These are phyloP conservation scores for Ethmia dodecea DNA, from an alignment of 2,888 invertebrate species.

Conservation along the genomic window DNA sequence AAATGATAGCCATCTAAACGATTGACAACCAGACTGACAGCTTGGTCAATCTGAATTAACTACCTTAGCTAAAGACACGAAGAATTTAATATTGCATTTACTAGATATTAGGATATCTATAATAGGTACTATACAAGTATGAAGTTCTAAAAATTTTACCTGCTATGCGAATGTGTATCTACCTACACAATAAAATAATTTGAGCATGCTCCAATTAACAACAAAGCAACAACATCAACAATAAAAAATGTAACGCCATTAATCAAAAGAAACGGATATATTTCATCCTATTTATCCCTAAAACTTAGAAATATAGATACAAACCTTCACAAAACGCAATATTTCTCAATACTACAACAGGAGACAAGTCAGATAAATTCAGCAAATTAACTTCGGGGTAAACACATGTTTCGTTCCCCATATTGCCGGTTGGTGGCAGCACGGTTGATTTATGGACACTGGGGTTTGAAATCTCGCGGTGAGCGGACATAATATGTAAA, in stretches of 20 bases:
- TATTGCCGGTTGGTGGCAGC: conserved; percentile 71
- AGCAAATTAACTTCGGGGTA: conserved; percentile 75
- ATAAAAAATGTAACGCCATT: too few species aligned
- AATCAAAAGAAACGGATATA: too few species aligned
- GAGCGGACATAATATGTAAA: conserved; percentile 35
- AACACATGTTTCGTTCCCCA: conserved; percentile 74
- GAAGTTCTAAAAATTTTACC: too few species aligned
- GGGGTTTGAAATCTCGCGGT: conserved; percentile 41
- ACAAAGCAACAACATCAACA: too few species aligned
- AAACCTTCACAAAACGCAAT: conserved; percentile 45
- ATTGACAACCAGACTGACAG: conserved; percentile 15
- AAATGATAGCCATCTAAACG: conserved; percentile 26
- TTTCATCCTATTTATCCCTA: too few species aligned
- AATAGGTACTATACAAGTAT: too few species aligned
- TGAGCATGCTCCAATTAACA: too few species aligned
- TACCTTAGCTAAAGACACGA: conserved; percentile 1
- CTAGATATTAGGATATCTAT: too few species aligned
- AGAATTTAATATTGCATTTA: too few species aligned
- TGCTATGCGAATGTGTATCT: too few species aligned
- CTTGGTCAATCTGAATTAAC: conserved; percentile 13
- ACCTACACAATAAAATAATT: too few species aligned
- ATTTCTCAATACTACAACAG: conserved; percentile 65
- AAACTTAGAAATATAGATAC: too few species aligned
- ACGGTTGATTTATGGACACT: conserved; percentile 65
- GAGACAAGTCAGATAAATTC: conserved; percentile 71